These are phyloP conservation scores for Bryconaethiops microstoma DNA, from an alignment of 2,797 vertebrate species.

Conservation along the genomic window DNA sequence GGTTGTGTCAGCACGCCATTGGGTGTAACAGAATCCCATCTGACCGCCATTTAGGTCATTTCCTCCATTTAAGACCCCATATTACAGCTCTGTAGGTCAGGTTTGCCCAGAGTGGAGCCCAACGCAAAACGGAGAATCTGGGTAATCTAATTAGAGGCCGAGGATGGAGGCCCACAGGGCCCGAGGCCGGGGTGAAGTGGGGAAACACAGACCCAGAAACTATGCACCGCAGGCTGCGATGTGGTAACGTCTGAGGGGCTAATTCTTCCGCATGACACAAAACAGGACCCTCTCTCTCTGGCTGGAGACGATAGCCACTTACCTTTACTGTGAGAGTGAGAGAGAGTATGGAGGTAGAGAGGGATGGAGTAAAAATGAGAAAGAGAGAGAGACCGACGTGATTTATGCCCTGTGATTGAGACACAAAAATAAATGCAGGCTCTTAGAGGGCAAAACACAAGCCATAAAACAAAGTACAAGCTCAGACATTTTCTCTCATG, in stretches of 20 bases:
- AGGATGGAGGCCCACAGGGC: constrained; percentile 73
- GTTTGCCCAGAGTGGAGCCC: constrained; percentile 72
- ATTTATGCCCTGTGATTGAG: constrained; percentile 77
- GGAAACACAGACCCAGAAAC: constrained; percentile 72
- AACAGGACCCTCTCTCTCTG: constrained; percentile 66
- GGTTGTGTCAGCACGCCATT: constrained; percentile 77
- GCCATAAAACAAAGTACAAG: constrained; percentile 71
- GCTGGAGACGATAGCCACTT: constrained; percentile 68
- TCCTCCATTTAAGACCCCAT: constrained; percentile 77
- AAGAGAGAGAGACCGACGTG: constrained; percentile 57
- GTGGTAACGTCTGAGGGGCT: constrained; percentile 82
- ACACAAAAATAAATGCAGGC: constrained; percentile 75
- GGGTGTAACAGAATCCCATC: constrained; percentile 79
- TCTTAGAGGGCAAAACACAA: constrained; percentile 65
- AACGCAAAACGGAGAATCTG: constrained; percentile 72
- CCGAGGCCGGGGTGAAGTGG: constrained; percentile 69
- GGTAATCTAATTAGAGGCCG: constrained; percentile 83
- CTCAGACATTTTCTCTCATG: constrained; percentile 64
- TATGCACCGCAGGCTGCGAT: constrained; percentile 77
- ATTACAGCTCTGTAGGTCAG: constrained; percentile 74
- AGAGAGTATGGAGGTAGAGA: constrained; percentile 47
- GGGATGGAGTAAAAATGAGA: constrained; percentile 49
- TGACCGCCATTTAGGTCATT: constrained; percentile 81
- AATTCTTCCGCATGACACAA: constrained; percentile 82
- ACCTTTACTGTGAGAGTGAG: constrained; percentile 61